Base-by-base conservation (phyloP, 1,140 invertebrate species). In the Drosophila erecta region DNA sequence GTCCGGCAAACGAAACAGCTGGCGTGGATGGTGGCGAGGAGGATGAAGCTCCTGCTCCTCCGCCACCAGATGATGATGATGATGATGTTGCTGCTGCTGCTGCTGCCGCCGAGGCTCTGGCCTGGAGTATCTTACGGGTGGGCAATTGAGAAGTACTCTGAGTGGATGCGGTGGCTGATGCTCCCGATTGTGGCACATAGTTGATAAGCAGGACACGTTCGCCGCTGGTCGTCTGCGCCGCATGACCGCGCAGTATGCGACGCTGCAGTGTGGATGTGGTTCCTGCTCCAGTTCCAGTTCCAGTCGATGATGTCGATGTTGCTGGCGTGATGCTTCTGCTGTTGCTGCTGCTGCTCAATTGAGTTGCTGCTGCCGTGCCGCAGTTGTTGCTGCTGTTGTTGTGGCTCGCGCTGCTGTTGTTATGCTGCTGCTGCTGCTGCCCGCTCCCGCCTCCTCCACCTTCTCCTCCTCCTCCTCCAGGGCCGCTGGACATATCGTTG, bases 401-500 rank as follows among this genome's bases (percentile, higher is more conserved):
- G 1, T 30, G 27, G 27, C 49, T 17, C 30, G 30, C 8, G 64
- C 49, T 61, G 61, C 69, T 81, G 46, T 47, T 47, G 54, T 50
- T 57, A 35, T 74, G 59, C 43, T 61, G 59, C 41, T 59, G 70
- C 62, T 71, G 61, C 35, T 67, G 80, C 44, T 86, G 76, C 80
- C 80, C 80, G 81, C 56, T 74, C 57, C 74, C 77, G 62, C 76
- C 76, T 60, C 81, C 79, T 67, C 30, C 30, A 30, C 30, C 30
- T 8, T 30, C 27, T 30, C 27, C 27, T 30, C 89, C 27, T 30
- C 89, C 85, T 76, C 75, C 89, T 80, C 83, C 89, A 87, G 83
- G 80, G 80, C 90, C 90, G 90, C 90, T 89, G 90, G 90, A 90
- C 90, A 91, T 91, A 91, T 91, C 90, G 90, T 90, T 90, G 90